A percentile compares a stretch with the other conserved stretches of the same genome.
Conservation (phyloP, 2,113 vertebrate genomes). For the Tinamus guttatus region DNA sequence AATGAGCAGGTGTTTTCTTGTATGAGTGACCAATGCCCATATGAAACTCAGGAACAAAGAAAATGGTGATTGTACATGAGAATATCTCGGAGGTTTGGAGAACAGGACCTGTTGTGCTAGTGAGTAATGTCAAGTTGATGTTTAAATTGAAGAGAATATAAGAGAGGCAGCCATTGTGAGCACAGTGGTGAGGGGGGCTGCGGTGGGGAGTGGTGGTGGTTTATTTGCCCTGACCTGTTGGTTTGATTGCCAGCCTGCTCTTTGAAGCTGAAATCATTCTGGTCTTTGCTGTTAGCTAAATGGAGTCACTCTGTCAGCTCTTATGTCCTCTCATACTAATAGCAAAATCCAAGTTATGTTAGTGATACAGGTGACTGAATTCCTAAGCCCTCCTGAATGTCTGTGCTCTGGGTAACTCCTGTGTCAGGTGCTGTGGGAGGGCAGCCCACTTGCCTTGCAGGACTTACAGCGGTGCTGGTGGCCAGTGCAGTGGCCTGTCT, state of each 20-base stretch:
- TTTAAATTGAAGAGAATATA: not conserved
- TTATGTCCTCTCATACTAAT: not conserved
- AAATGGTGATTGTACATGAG: not conserved
- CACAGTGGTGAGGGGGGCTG: not conserved
- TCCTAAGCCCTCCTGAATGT: not conserved
- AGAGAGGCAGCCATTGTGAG: not conserved
- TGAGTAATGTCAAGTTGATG: not conserved
- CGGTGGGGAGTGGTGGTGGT: not conserved
- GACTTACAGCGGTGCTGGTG: not conserved
- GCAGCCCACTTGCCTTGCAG: not conserved
- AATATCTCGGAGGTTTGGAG: not conserved
- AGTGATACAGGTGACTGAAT: not conserved
- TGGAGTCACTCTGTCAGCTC: not conserved
- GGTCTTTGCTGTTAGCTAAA: not conserved
- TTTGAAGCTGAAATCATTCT: not conserved
- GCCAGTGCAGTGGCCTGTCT: not conserved
- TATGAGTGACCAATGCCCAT: not conserved
- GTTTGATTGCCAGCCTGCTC: not conserved
- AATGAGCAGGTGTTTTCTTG: not conserved
- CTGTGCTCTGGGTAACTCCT: not conserved
- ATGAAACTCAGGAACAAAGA: not conserved
- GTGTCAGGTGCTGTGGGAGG: not conserved
- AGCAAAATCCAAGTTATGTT: not conserved
- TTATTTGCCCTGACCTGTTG: constrained; percentile 33
- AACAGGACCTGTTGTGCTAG: not conserved